phyloP scores from a whole-genome alignment of 2,113 vertebrate species.

The Spizaetus ornatus region DNA sequence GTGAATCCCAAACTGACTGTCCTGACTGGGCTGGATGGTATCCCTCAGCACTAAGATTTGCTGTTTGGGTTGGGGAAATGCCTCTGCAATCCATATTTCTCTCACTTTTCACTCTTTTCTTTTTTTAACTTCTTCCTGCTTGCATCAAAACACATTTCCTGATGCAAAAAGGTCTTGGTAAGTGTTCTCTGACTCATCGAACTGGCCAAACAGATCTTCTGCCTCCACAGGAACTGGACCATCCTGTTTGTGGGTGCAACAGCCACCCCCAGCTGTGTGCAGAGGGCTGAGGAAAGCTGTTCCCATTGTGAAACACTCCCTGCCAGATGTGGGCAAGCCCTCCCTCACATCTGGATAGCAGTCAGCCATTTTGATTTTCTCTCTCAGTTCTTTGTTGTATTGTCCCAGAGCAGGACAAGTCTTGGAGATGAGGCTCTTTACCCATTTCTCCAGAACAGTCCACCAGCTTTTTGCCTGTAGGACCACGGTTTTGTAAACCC shows the following conservation, averaged over 20 bases:
- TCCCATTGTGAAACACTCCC: background rate
- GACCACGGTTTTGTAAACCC: background rate
- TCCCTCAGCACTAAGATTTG: background rate
- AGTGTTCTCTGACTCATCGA: background rate
- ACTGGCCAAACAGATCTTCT: slow-evolving; percentile 20
- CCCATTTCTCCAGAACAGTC: background rate
- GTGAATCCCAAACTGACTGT: background rate
- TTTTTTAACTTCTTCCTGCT: background rate
- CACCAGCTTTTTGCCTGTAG: background rate
- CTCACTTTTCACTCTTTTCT: background rate
- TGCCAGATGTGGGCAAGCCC: slow-evolving; percentile 28
- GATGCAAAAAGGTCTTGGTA: background rate
- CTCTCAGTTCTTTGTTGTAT: background rate
- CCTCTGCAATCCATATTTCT: background rate
- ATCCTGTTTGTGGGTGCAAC: slow-evolving; percentile 37
- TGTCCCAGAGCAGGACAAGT: background rate
- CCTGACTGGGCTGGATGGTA: background rate
- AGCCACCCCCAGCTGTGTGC: background rate
- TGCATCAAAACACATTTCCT: background rate
- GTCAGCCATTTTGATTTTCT: background rate
- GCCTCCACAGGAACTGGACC: slow-evolving; percentile 34
- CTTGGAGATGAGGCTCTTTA: background rate
- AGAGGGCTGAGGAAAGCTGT: background rate
- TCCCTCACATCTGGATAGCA: slow-evolving; percentile 15
- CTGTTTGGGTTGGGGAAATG: background rate